These are phyloP conservation scores for Sebastes iracundus DNA, from an alignment of 2,797 vertebrate species.

Conservation along the genomic window DNA sequence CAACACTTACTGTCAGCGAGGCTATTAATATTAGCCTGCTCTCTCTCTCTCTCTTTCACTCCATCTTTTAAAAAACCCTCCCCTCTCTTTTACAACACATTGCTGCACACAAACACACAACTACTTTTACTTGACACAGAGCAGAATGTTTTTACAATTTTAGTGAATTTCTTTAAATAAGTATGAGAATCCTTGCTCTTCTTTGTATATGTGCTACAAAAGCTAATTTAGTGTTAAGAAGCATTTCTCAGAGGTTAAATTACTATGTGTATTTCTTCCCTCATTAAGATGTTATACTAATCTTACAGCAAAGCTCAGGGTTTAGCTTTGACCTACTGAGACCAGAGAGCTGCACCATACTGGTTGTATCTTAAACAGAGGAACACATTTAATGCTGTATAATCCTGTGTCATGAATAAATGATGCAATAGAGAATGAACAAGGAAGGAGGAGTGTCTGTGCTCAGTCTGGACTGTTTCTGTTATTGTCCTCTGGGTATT, in stretches of 20 bases:
- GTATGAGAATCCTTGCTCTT: background rate
- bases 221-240: background rate
- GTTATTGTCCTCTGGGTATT: constrained; percentile 71
- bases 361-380: constrained; percentile 30
- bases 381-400: constrained; percentile 44
- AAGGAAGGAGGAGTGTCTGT: constrained; percentile 49
- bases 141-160: background rate
- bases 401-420: constrained; percentile 69
- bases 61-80: constrained; percentile 15
- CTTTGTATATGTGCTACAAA: background rate
- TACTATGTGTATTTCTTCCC: background rate
- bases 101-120: constrained; percentile 16
- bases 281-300: constrained; percentile 10
- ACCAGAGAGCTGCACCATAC: background rate
- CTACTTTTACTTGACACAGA: background rate
- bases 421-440: constrained; percentile 63
- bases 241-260: constrained; percentile 17
- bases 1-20: constrained; percentile 83
- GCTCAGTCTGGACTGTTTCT: constrained; percentile 59
- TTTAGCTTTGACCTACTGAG: constrained; percentile 17
- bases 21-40: constrained; percentile 83
- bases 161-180: background rate
- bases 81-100: constrained; percentile 29
- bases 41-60: constrained; percentile 39
- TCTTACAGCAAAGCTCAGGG: constrained; percentile 14